Evolutionary conservation across 1,140 invertebrate genomes (phyloP).

Genomic region (Eupeodes corollae): DNA sequence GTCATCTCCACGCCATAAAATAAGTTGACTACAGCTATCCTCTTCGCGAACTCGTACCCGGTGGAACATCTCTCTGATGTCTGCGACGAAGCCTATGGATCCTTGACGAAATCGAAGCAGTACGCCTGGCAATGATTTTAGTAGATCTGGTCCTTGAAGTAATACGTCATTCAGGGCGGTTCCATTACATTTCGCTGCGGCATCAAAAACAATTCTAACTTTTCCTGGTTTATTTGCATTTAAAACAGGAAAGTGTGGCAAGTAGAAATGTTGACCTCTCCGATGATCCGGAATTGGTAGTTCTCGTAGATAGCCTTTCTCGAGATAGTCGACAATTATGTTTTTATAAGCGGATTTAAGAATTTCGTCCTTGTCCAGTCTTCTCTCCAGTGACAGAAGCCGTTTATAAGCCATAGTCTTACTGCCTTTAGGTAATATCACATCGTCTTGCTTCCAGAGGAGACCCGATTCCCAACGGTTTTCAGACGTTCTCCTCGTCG

Average conservation of each 20-base stretch:
- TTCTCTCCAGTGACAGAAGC: conserved; percentile 2
- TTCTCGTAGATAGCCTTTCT: background rate
- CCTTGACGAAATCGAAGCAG: conserved; percentile 23
- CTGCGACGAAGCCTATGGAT: conserved; percentile 12
- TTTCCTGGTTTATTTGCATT: conserved; percentile 18
- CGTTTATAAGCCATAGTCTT: background rate
- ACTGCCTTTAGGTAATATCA: background rate
- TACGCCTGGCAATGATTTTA: conserved; percentile 16
- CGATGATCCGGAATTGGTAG: background rate
- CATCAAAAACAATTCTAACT: conserved; percentile 18
- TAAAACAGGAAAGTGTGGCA: conserved; percentile 9
- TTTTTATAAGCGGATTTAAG: background rate
- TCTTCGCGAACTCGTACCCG: conserved; percentile 13
- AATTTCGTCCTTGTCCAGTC: background rate
- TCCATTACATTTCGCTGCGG: conserved; percentile 11
- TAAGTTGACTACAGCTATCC: conserved; percentile 17
- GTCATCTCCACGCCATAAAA: conserved; percentile 19
- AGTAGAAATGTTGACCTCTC: background rate
- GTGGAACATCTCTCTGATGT: conserved; percentile 21
- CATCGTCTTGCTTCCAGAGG: background rate
- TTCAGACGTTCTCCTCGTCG: background rate
- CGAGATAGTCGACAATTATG: background rate
- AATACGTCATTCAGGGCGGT: conserved; percentile 13
- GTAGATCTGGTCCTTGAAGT: conserved; percentile 17
- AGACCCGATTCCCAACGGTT: background rate